Conservation (phyloP, 2,888 invertebrate species). For the Dryocosmus kuriphilus region DNA sequence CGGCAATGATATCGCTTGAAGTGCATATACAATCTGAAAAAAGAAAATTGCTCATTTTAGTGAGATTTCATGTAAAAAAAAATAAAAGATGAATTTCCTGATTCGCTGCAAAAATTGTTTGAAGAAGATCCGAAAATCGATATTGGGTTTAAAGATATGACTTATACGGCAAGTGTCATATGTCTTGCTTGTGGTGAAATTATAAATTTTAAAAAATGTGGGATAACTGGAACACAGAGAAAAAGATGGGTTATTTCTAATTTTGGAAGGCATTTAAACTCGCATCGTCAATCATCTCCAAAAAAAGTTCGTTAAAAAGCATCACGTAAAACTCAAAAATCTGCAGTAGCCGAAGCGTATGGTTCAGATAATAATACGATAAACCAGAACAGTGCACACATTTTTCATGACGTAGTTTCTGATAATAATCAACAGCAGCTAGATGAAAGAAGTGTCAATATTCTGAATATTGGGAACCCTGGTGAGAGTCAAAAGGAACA, state of each 20-base stretch:
- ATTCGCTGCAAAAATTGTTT: background rate
- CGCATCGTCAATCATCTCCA: background rate
- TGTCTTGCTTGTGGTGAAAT: background rate
- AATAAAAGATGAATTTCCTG: background rate
- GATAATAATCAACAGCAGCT: no score
- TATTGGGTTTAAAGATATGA: background rate
- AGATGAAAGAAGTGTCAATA: no score
- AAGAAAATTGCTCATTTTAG: background rate
- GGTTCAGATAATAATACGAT: background rate
- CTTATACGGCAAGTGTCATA: background rate
- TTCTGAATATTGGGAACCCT: no score
- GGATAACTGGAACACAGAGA: background rate
- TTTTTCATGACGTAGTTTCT: background rate
- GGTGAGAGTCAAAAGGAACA: no score
- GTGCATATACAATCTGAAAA: background rate
- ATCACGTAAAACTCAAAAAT: background rate
- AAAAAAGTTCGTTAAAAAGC: background rate
- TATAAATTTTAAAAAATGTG: conserved; percentile 20
- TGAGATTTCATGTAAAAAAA: background rate
- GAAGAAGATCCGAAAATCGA: background rate
- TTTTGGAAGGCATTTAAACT: conserved; percentile 14
- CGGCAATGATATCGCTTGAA: background rate
- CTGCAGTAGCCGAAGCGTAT: background rate
- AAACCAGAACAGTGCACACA: background rate
- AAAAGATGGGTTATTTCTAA: conserved; percentile 40